Evolutionary conservation across 2,888 invertebrate species (phyloP), one percentile per base, ranked within the genome.

Genomic region (Rosalia funebris): DNA sequence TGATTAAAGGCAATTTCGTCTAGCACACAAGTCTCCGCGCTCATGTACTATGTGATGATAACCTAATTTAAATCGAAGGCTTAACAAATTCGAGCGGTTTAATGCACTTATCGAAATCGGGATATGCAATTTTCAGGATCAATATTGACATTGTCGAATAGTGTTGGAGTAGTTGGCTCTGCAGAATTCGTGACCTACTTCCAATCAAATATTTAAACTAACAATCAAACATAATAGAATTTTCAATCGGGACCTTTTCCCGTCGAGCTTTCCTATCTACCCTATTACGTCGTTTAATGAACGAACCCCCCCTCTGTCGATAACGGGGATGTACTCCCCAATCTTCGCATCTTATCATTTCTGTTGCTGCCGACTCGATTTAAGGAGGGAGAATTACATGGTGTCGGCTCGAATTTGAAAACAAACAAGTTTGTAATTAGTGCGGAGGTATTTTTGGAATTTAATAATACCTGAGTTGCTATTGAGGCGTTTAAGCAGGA

Each of bases 191-290:
- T 57, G 63, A 54, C 57, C 63, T 48, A 60, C 37, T 63, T 63
- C 57, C 57, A 44, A 57, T 60, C 57, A 60, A 63, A 63, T 60
- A 53, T 60, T 60, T 46, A 60, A 57, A 60, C 63, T 57, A 54
- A 56, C 60, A 62, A 63, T 52, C 45, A 36, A 34, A 31, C 36
- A 32, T 45, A 32, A 59, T 62, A 39, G 15, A 61, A 61, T 57
- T 57, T 32, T 19, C 19, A 17, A 20, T 34, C 39, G 15, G 25
- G 52, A 20, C 31, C 41, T 50, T 37, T 37, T 46, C n/a, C 1
- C 32, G n/a, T n/a, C 16, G 25, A 47, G 11, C 36, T 47, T 47
- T 2, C 3, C 15, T 25, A 31, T 46, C 46, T 31, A 19, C 10
- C 41, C 41, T 17, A 32, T n/a, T 19, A 37, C 3, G 1, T 10